These are phyloP conservation scores for Sparus aurata DNA, from an alignment of 2,797 vertebrate genomes.

Conservation along the genomic window DNA sequence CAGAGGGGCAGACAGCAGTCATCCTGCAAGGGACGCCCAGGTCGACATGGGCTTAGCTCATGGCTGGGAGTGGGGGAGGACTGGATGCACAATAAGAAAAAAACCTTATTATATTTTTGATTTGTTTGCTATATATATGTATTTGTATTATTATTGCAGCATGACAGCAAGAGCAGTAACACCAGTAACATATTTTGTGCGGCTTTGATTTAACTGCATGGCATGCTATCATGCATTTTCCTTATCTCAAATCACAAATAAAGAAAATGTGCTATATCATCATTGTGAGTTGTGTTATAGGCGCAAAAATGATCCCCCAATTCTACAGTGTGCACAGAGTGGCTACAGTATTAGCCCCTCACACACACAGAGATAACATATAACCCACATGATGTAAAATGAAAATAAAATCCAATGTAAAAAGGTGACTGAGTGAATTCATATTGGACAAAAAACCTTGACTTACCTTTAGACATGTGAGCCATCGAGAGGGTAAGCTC, in stretches of 20 bases:
- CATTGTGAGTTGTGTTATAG: not conserved
- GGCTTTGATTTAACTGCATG: not conserved
- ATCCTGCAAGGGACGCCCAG: conserved; percentile 85
- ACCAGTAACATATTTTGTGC: not conserved
- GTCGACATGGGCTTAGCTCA: conserved; percentile 70
- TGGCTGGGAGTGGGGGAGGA: conserved; percentile 47
- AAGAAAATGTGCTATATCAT: not conserved
- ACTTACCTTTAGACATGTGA: conserved; percentile 63
- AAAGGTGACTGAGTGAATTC: not conserved
- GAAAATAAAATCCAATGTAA: not conserved
- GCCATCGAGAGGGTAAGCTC: conserved; percentile 42
- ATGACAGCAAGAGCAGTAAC: conserved; percentile 3
- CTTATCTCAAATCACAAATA: not conserved
- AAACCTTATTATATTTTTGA: not conserved
- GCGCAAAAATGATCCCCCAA: not conserved
- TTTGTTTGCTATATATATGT: not conserved
- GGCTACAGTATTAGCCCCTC: not conserved
- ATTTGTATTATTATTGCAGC: no score
- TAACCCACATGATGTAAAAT: not conserved
- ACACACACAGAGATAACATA: not conserved
- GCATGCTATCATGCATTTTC: not conserved
- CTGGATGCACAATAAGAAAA: conserved; percentile 36
- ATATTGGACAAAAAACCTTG: not conserved
- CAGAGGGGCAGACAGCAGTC: conserved; percentile 90
- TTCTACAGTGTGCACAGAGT: not conserved